phyloP scores from a whole-genome alignment of 2,113 vertebrate species.

The Actenoides hombroni region DNA sequence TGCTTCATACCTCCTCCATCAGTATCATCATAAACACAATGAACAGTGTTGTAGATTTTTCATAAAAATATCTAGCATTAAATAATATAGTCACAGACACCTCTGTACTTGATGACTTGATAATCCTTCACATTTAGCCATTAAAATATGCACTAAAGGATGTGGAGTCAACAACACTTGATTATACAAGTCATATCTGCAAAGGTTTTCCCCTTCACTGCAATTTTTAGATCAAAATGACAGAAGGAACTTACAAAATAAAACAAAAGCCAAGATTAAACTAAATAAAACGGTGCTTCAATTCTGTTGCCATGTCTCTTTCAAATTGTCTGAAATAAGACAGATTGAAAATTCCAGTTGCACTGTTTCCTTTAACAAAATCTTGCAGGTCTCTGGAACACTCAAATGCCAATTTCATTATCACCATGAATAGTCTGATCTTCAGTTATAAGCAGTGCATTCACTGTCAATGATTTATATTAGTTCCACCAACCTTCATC shows the following conservation, averaged over 20 bases:
- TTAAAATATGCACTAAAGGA: constrained; percentile 2
- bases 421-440: background rate
- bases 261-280: background rate
- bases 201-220: background rate
- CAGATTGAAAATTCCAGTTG: background rate
- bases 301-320: background rate
- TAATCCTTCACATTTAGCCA: constrained; percentile 6
- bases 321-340: background rate
- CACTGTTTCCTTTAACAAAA: background rate
- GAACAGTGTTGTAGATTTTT: background rate
- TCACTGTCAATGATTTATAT: background rate
- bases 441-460: background rate
- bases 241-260: background rate
- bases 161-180: background rate
- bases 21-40: background rate
- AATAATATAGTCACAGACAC: background rate
- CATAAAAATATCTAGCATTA: background rate
- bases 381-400: background rate
- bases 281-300: background rate
- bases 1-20: background rate
- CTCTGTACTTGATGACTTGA: background rate
- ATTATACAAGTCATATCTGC: background rate
- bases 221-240: background rate
- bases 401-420: background rate
- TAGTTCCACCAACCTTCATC: background rate